A percentile compares a stretch with the other conserved stretches of the same genome.
These are phyloP conservation scores for Spinus pinus DNA, from an alignment of 2,797 vertebrate genomes.

Conservation along the genomic window DNA sequence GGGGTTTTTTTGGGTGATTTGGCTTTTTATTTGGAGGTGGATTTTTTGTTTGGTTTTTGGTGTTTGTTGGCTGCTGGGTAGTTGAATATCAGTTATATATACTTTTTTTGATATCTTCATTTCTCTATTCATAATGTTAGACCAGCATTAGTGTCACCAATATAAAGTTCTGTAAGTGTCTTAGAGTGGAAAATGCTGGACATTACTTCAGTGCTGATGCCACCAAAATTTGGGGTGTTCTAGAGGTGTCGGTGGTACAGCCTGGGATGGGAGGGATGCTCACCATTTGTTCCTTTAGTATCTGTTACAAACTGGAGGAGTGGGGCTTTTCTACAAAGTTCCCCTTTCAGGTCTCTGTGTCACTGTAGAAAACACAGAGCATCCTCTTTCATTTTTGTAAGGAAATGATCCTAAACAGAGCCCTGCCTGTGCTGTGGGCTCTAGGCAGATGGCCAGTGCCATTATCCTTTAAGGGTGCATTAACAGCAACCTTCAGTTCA, in stretches of 20 bases:
- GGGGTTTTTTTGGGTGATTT: background rate
- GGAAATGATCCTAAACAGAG: background rate
- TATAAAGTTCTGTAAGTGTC: background rate
- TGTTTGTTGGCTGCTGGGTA: background rate
- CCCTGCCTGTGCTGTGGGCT: background rate
- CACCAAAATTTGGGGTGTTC: background rate
- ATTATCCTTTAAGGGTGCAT: background rate
- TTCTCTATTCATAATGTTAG: background rate
- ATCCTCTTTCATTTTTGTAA: conserved; percentile 34
- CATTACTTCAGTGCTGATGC: background rate
- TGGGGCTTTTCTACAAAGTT: background rate
- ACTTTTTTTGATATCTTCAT: background rate
- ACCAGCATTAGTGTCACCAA: background rate
- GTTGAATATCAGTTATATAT: background rate
- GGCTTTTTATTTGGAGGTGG: rapidly evolving
- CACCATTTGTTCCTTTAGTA: background rate
- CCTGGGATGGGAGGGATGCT: background rate
- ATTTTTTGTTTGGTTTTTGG: background rate
- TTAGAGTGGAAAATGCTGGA: background rate
- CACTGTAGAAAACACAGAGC: background rate
- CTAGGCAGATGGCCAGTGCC: background rate
- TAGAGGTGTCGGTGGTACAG: background rate
- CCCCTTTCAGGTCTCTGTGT: background rate
- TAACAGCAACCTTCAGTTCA: background rate
- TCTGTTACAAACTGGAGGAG: background rate